These are phyloP conservation scores for Rhabdophis nuchalis DNA, from an alignment of 2,797 vertebrate species.

Conservation along the genomic window DNA sequence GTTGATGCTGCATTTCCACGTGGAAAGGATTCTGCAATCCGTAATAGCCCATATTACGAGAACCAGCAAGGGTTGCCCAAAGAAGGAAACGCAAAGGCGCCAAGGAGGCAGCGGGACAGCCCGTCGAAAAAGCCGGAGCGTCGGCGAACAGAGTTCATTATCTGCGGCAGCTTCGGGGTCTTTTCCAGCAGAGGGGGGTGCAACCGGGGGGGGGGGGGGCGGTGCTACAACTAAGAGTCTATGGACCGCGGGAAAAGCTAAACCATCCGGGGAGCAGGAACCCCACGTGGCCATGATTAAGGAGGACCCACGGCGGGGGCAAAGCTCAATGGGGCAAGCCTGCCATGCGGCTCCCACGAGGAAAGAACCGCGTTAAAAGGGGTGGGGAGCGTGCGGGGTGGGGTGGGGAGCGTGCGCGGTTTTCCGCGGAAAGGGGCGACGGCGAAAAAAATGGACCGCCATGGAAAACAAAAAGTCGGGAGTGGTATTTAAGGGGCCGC, in stretches of 20 bases:
- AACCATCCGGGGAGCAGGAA: neutral
- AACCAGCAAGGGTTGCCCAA: neutral
- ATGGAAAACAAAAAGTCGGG: no score
- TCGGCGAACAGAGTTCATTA: neutral
- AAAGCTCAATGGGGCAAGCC: neutral
- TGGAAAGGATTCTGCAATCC: neutral
- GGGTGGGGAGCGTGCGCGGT: no score
- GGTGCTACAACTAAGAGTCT: neutral
- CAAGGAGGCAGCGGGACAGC: neutral
- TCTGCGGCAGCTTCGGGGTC: no score
- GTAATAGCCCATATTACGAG: neutral
- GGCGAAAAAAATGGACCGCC: neutral
- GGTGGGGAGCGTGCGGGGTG: no score
- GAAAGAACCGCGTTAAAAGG: neutral
- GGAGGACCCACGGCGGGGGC: neutral
- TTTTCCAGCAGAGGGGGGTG: no score
- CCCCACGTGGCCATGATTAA: no score
- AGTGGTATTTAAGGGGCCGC: neutral
- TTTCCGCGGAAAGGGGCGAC: neutral
- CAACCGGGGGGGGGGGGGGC: neutral
- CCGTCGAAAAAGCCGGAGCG: no score
- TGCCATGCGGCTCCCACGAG: conserved; percentile 25
- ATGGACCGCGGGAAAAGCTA: no score
- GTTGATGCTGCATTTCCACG: neutral
- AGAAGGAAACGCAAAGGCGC: neutral